Percentiles rank a stretch among this genome's conserved stretches.
Conservation (phyloP, 92 coral and sea anemone species). For the Pocillopora grandis region DNA sequence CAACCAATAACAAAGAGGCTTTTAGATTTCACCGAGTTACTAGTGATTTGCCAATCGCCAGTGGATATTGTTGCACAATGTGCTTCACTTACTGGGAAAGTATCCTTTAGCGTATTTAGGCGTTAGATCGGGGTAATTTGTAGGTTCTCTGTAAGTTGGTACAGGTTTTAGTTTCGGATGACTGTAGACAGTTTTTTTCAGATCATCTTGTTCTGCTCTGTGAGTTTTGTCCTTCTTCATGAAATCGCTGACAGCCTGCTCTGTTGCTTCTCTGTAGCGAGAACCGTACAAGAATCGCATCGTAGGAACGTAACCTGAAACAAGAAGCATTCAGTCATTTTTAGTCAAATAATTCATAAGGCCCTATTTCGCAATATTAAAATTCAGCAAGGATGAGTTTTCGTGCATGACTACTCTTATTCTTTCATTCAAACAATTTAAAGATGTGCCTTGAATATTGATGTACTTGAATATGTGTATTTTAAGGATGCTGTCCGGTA, state of each 20-base stretch:
- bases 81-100: slow-evolving; percentile 73
- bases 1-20: no score
- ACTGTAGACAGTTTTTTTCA: slow-evolving; percentile 77
- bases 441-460: no score
- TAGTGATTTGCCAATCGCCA: not conserved
- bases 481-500: no score
- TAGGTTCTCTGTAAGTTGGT: slow-evolving; percentile 73
- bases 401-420: no score
- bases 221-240: slow-evolving; percentile 72
- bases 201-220: slow-evolving; percentile 62
- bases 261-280: slow-evolving; percentile 93
- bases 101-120: slow-evolving; percentile 89
- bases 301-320: slow-evolving; percentile 90
- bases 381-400: no score
- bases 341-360: not conserved
- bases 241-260: slow-evolving; percentile 84
- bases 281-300: slow-evolving; percentile 87
- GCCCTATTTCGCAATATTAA: no score
- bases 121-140: slow-evolving; percentile 85
- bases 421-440: no score
- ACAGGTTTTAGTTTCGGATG: slow-evolving; percentile 59
- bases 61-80: not conserved
- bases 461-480: no score
- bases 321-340: not conserved
- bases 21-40: no score